These are phyloP conservation scores for Scaptomyza flava DNA, from an alignment of 2,888 invertebrate genomes.

Conservation along the genomic window DNA sequence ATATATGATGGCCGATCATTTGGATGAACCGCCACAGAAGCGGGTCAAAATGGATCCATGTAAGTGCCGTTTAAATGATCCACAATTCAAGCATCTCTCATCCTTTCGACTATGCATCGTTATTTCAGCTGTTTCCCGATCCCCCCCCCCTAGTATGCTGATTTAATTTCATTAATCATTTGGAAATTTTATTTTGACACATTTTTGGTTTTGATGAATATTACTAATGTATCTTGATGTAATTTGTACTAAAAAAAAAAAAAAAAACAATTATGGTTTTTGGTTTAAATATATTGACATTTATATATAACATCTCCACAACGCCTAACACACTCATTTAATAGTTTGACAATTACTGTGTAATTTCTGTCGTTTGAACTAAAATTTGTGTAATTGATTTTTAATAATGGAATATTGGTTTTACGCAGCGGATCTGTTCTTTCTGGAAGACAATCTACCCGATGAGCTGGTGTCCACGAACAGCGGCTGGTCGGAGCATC, in stretches of 20 bases:
- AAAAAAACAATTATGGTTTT: background rate
- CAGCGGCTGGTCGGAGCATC: conserved; percentile 90
- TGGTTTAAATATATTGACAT: background rate
- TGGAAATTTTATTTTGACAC: background rate
- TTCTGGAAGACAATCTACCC: conserved; percentile 95
- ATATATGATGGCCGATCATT: conserved; percentile 95
- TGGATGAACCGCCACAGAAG: conserved; percentile 98
- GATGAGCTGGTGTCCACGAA: conserved; percentile 93
- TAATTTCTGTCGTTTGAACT: no score
- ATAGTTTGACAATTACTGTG: no score
- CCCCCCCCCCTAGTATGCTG: no score
- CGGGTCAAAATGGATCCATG: conserved; percentile 91
- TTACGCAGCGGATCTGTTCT: conserved; percentile 89
- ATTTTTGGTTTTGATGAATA: background rate
- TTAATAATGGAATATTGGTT: no score
- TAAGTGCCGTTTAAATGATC: conserved; percentile 46
- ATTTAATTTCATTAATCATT: no score
- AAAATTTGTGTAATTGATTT: no score
- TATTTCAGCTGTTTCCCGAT: no score
- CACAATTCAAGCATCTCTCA: background rate
- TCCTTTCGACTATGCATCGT: no score
- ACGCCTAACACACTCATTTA: no score
- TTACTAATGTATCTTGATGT: background rate
- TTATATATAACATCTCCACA: no score
- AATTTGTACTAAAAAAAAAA: background rate